A percentile compares a stretch with the other conserved stretches of the same genome.
These are phyloP conservation scores for Xiphias gladius DNA, from an alignment of 2,113 vertebrate genomes.

Conservation along the genomic window DNA sequence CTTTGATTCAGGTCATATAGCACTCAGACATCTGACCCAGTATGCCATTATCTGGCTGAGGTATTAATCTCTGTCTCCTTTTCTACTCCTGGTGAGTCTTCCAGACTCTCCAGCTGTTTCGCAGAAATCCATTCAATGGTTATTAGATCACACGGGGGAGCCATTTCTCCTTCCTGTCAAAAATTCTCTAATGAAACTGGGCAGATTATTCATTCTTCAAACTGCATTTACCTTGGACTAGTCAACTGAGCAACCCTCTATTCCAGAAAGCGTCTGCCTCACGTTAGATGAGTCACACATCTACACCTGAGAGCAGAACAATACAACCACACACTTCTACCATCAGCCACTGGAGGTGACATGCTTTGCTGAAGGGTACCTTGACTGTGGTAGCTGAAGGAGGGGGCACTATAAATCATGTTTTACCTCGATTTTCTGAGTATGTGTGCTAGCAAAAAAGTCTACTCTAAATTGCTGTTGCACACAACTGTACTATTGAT, in stretches of 20 bases:
- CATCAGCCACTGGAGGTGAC: neutral
- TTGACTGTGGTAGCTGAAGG: neutral
- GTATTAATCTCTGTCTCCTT: conserved; percentile 24
- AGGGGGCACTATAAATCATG: neutral
- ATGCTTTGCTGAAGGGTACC: neutral
- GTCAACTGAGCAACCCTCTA: neutral
- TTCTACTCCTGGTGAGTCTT: neutral
- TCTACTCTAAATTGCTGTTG: neutral
- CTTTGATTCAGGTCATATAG: neutral
- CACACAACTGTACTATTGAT: neutral
- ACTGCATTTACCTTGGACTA: neutral
- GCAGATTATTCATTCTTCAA: conserved; percentile 15
- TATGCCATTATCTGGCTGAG: neutral
- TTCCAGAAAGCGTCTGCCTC: neutral
- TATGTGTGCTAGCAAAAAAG: neutral
- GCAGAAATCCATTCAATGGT: conserved; percentile 21
- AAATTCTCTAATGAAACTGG: neutral
- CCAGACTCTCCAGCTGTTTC: conserved; percentile 33
- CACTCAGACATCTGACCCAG: conserved; percentile 21
- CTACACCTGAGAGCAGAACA: neutral
- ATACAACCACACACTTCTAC: neutral
- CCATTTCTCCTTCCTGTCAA: conserved; percentile 12
- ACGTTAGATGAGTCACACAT: neutral
- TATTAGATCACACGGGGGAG: conserved; percentile 45
- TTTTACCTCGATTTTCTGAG: neutral